phyloP scores from a whole-genome alignment of 2,113 vertebrate species.

The Fregata magnificens region DNA sequence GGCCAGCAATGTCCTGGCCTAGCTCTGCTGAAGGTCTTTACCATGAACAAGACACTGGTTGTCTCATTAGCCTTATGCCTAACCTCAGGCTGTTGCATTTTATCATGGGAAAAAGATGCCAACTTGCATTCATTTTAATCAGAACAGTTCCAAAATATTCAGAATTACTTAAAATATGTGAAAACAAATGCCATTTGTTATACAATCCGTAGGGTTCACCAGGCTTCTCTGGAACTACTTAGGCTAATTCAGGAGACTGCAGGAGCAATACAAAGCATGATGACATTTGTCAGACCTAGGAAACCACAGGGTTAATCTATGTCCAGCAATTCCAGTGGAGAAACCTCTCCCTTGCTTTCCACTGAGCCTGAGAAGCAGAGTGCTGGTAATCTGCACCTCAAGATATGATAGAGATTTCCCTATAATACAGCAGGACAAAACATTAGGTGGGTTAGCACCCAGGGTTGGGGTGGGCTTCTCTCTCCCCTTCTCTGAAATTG shows the following conservation, averaged over 20 bases:
- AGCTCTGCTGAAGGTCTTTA: background rate
- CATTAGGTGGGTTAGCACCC: background rate
- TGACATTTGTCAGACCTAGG: background rate
- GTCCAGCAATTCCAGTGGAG: background rate
- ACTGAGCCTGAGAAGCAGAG: background rate
- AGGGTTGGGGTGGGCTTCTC: accelerated
- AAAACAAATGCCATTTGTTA: background rate
- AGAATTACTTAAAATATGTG: background rate
- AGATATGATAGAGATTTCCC: background rate
- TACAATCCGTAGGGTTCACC: background rate
- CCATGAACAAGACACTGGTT: background rate
- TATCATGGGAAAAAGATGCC: background rate
- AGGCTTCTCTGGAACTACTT: background rate
- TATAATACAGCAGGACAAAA: background rate
- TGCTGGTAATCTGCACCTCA: background rate
- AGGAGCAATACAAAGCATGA: background rate
- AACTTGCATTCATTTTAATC: background rate
- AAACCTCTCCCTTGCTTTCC: background rate
- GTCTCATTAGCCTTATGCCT: background rate
- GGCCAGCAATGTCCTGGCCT: background rate
- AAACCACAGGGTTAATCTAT: background rate
- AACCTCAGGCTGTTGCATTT: background rate
- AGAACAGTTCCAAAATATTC: background rate
- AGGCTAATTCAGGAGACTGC: background rate
- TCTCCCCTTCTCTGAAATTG: background rate